Percentiles rank a stretch among this genome's conserved stretches.
Conservation (phyloP, 1,140 invertebrate species). For the Penaeus chinensis region DNA sequence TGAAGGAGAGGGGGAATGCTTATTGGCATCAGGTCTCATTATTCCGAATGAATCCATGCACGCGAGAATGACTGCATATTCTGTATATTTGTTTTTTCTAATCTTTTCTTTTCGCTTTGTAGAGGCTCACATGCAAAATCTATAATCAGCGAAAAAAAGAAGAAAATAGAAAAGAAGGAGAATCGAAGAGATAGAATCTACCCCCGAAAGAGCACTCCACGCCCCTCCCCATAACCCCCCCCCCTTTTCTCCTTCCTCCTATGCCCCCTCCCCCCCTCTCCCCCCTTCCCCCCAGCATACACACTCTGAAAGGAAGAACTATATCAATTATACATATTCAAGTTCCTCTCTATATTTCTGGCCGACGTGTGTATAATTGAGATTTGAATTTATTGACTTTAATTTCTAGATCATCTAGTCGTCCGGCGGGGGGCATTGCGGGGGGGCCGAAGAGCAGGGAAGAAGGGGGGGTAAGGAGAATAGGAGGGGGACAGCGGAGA, state of each 20-base stretch:
- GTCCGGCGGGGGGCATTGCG: background rate
- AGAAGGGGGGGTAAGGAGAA: background rate
- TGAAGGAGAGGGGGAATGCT: background rate
- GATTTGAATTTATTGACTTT: conserved; percentile 25
- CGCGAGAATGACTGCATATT: no score
- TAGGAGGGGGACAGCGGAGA: background rate
- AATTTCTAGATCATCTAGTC: conserved; percentile 20
- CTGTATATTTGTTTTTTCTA: no score
- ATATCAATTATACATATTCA: no score
- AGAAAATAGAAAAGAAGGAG: no score
- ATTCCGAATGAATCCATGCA: no score
- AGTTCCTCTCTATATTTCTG: conserved; percentile 11
- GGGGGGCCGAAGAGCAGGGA: background rate
- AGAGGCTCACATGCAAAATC: no score
- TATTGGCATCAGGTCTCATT: no score
- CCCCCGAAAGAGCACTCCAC: background rate
- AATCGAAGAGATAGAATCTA: no score
- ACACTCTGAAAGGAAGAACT: no score
- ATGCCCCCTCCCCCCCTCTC: background rate
- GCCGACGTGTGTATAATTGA: background rate
- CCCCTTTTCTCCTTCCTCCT: background rate
- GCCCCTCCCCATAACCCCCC: background rate
- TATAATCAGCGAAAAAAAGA: no score
- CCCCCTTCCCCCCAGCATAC: background rate
- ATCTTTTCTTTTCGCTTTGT: no score